Evolutionary conservation across 2,113 vertebrate species (phyloP), one percentile per base, ranked within the genome.

Genomic region (Cololabis saira): DNA sequence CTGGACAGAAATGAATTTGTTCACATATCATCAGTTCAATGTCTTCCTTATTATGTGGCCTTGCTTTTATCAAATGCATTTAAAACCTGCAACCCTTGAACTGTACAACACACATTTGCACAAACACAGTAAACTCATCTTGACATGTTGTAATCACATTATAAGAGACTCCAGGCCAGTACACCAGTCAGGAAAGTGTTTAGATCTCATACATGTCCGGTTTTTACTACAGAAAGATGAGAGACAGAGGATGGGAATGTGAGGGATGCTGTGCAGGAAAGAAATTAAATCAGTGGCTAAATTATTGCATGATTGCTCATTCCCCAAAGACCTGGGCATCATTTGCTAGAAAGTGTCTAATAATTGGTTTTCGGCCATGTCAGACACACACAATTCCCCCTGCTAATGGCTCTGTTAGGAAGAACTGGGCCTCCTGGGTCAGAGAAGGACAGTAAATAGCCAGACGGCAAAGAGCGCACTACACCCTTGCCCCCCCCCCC

Each of bases 201-300:
- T 44, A 64, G 33, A 65, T 48, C 21, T 37, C 62, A 54, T 71
- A 41, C 47, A 74, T 57, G 60, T 76, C 37, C 15, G 61, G 72
- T 88, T 81, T 84, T 78, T 70, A 80, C 78, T 83, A 80, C 81
- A 80, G 70, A 78, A 75, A 83, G 80, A 74, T 66, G 75, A 69
- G 74, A 65, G 68, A 43, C 66, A 76, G 60, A 67, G 37, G 64
- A 80, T 62, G 64, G 80, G 62, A 81, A 62, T 76, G 81, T 60
- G 63, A 81, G 70, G 68, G 70, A 82, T 70, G 61, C 71, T 80
- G 55, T 78, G 76, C 71, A 51, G 71, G 76, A 87, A 94, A 96
- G 95, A 96, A 96, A 97, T 96, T 97, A 97, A 97, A 98, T 96
- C 96, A 95, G 95, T 93, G 94, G 94, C 94, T 92, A 95, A 97